Evolutionary conservation across 2,113 vertebrate genomes (phyloP).

Genomic region (Marcusenius ussheri): DNA sequence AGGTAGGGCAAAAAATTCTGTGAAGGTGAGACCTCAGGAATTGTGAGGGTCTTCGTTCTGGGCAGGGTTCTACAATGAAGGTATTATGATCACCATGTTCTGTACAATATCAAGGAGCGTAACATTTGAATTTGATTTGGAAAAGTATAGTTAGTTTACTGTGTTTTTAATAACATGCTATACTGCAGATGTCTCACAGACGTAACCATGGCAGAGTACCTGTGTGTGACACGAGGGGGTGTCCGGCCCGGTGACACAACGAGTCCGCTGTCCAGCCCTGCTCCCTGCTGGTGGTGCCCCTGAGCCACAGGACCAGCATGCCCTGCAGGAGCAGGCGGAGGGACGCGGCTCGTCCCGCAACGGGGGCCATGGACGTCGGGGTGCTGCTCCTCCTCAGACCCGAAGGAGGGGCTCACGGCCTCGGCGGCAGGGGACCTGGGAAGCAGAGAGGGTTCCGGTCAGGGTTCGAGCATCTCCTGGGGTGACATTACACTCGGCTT

Average conservation of each 20-base stretch:
- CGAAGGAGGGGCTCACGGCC: slow-evolving; percentile 45
- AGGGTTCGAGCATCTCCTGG: slow-evolving; percentile 13
- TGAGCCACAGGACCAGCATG: slow-evolving; percentile 59
- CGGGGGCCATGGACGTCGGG: slow-evolving; percentile 58
- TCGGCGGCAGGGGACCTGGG: slow-evolving; percentile 63
- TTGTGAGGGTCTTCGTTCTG: neutral
- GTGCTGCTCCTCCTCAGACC: slow-evolving; percentile 64
- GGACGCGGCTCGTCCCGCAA: slow-evolving; percentile 57
- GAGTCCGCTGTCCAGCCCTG: slow-evolving; percentile 53
- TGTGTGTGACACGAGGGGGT: slow-evolving; percentile 77
- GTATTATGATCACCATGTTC: neutral
- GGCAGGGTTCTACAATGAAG: neutral
- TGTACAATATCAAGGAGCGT: neutral
- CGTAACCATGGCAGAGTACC: slow-evolving; percentile 49
- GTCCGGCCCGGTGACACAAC: slow-evolving; percentile 73
- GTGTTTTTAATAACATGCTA: neutral
- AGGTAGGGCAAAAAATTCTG: neutral
- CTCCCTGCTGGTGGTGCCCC: slow-evolving; percentile 47
- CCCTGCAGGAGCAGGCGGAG: slow-evolving; percentile 71
- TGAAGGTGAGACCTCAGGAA: neutral
- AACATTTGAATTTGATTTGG: neutral
- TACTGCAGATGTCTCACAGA: neutral
- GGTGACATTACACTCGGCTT: neutral
- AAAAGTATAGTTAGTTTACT: neutral
- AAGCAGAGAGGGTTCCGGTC: slow-evolving; percentile 12